Evolutionary conservation across 2,113 vertebrate species (phyloP).

Genomic region (Eubucco bourcierii): DNA sequence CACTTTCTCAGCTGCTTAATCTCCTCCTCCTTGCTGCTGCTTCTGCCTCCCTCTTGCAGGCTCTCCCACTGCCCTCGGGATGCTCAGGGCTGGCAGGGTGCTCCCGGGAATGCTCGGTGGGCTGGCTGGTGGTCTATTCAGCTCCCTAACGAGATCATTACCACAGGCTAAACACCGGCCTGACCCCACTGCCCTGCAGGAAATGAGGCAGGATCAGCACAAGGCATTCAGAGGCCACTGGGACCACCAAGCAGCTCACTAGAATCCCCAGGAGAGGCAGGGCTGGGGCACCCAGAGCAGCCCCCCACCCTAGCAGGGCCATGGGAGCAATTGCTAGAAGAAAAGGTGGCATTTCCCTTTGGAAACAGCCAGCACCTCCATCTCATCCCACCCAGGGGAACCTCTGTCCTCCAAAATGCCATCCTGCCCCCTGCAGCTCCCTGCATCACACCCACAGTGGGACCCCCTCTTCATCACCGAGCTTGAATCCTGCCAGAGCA

Average conservation of each 20-base stretch:
- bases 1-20: slow-evolving; percentile 89
- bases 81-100: not conserved
- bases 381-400: accelerated
- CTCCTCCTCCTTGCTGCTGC: slow-evolving; percentile 85
- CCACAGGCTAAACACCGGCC: slow-evolving; percentile 91
- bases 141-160: slow-evolving; percentile 90
- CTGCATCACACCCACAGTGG: not conserved
- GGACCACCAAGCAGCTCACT: slow-evolving; percentile 80
- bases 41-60: slow-evolving; percentile 80
- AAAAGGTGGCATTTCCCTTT: accelerated
- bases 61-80: slow-evolving; percentile 63
- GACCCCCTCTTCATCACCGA: accelerated
- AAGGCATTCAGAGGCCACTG: slow-evolving; percentile 64
- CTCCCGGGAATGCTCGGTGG: not conserved
- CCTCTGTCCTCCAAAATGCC: not conserved
- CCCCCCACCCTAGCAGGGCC: not conserved
- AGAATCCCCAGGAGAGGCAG: not conserved
- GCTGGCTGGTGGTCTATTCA: slow-evolving; percentile 81
- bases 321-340: not conserved
- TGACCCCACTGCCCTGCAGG: slow-evolving; percentile 83
- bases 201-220: slow-evolving; percentile 80
- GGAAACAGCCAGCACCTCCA: not conserved
- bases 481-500: not conserved
- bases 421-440: not conserved
- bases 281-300: not conserved